Evolutionary conservation across 2,113 vertebrate genomes (phyloP).

Genomic region (Sclerurus mexicanus): DNA sequence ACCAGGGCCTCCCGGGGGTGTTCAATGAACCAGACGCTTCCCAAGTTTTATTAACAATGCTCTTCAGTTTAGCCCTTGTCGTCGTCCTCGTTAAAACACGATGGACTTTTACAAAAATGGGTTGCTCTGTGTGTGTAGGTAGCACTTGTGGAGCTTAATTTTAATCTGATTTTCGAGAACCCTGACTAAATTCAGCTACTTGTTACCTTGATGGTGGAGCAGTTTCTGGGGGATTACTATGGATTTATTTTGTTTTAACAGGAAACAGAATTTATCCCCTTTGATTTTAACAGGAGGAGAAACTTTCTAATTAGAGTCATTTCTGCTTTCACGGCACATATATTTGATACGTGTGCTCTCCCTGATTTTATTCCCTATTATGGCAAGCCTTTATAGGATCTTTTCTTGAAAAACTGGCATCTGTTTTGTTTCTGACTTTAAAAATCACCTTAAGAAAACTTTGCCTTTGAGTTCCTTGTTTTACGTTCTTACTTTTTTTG

Average conservation of each 20-base stretch:
- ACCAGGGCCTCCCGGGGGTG: neutral
- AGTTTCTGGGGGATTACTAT: neutral
- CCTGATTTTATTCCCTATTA: neutral
- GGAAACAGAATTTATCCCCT: neutral
- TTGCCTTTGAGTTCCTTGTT: neutral
- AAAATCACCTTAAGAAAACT: neutral
- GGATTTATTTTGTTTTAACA: constrained; percentile 1
- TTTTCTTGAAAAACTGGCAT: neutral
- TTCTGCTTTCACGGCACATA: neutral
- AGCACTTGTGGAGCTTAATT: neutral
- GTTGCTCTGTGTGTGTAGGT: neutral
- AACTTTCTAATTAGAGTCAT: neutral
- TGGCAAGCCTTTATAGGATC: neutral
- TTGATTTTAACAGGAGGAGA: neutral
- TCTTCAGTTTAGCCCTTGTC: neutral
- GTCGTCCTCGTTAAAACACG: rapidly evolving
- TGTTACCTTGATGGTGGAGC: neutral
- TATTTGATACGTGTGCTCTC: neutral
- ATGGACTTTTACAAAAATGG: neutral
- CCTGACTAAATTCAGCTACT: neutral
- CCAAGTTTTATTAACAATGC: neutral
- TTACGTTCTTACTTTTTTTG: neutral
- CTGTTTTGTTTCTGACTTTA: neutral
- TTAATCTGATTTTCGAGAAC: neutral
- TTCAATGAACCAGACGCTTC: neutral